Evolutionary conservation across 2,113 vertebrate genomes (phyloP), one percentile per base, ranked within the genome.

Genomic region (Illadopsis cleaveri): DNA sequence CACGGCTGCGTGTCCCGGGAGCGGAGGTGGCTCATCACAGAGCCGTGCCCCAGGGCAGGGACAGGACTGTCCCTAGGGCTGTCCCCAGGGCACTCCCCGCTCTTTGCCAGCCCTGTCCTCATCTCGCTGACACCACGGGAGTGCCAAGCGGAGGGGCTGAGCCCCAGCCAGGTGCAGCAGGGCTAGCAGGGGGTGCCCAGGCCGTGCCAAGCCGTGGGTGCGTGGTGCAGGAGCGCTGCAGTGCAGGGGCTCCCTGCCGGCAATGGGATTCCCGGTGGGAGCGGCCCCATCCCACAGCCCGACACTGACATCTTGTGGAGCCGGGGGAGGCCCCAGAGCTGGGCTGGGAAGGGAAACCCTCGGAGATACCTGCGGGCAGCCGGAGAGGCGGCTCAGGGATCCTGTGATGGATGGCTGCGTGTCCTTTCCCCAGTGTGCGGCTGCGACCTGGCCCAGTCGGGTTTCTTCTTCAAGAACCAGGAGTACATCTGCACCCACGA

Each of bases 381-480:
- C 14, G 76, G 23, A 19, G 75, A 13, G 60, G 50, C 21, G 25
- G 70, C 82, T 28, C 47, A 30, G 79, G 51, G 62, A 4, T 11
- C 6, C 28, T 7, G 5, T 50, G 57, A 61, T 3, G 6, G 57
- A 61, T 3, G 6, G 33, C 14, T 33, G 24, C 18, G 0, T 53
- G 87, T 86, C 70, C 66, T 90, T n/a, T 23, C 8, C 50, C 37
- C 97, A 99, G 99, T 99, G 95, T 99, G 99, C 15, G 99, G 98
- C 97, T 99, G 99, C 51, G 99, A 99, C 96, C 98, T 99, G 97
- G 99, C 99, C 62, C 98, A 99, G 94, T 99, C 99, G 0, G 99
- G 99, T 70, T 99, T 99, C 98, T 99, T 99, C 98, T 99, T 99
- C 96, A 99, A 99, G 98, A 99, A 99, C 93, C 99, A 99, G 72